Evolutionary conservation across 2,797 vertebrate species (phyloP).

Genomic region (Manis pentadactyla): DNA sequence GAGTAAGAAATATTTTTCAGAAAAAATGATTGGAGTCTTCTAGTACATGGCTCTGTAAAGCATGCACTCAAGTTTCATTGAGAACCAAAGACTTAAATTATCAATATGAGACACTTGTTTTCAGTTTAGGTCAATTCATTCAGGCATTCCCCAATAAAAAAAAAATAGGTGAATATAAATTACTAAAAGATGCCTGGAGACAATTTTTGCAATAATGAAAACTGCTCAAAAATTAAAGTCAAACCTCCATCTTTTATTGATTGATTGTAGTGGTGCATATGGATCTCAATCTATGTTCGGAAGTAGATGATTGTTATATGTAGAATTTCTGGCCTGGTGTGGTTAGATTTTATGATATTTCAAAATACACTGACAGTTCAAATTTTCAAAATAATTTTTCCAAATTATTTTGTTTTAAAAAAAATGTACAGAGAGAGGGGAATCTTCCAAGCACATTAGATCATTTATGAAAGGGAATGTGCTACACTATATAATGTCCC

Average conservation of each 20-base stretch:
- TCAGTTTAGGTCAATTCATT: neutral
- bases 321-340: neutral
- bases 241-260: neutral
- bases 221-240: neutral
- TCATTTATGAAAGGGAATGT: neutral
- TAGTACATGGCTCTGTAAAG: neutral
- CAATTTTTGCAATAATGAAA: neutral
- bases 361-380: neutral
- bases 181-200: neutral
- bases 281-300: neutral
- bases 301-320: neutral
- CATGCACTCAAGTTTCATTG: neutral
- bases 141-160: neutral
- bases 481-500: neutral
- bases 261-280: neutral
- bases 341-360: neutral
- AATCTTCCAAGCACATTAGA: neutral
- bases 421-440: neutral
- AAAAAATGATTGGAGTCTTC: neutral
- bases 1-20: neutral
- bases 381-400: constrained; percentile 18
- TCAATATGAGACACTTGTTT: neutral
- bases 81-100: neutral
- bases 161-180: neutral
- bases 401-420: neutral